Evolutionary conservation across 2,888 invertebrate species (phyloP), one percentile per base, ranked within the genome.

Genomic region (Petrophora chlorosata): DNA sequence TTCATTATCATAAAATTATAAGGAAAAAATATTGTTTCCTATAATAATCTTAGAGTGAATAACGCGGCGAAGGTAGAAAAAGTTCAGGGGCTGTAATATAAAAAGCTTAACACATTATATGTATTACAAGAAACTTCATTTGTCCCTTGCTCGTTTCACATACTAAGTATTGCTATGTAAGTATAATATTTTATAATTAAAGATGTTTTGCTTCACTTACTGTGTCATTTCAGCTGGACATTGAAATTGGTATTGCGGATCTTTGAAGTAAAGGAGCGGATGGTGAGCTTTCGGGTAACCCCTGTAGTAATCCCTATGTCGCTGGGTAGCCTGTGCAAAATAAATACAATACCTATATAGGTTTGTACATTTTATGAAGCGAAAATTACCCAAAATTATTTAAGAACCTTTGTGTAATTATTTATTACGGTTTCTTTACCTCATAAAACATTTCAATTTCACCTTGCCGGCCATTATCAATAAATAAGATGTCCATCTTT

Each of bases 241-340:
- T 66, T 92, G 92, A 69, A 86, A 92, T 57, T 69, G 65, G 59
- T 87, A 92, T 32, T 84, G 73, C 3, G 86, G 71, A 0, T 83
- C 80, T 53, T 82, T 89, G 72, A 93, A 94, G 69, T 91, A 93
- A 35, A 82, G 67, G 30, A 93, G 65, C 0, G 93, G 92, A 73
- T 93, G 93, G 50, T 92, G 63, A 1, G 87, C 82, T 40, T 91
- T 92, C 1, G 91, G 79, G 51, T 91, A 90, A 28, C 93, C 93
- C 73, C 91, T 91, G 67, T 93, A 93, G 67, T 92, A 92, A 63
- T 93, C 92, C 49, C 94, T 84, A 55, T 93, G 92, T 19, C 89
- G 77, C 67, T 93, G 93, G 50, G 90, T 87, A 15, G 89, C 88
- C 93, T 93, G 68, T 13, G 48, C 40, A 16, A 39, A 16, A 38